Evolutionary conservation across 2,797 vertebrate species (phyloP).

Genomic region (Calcarius lapponicus): DNA sequence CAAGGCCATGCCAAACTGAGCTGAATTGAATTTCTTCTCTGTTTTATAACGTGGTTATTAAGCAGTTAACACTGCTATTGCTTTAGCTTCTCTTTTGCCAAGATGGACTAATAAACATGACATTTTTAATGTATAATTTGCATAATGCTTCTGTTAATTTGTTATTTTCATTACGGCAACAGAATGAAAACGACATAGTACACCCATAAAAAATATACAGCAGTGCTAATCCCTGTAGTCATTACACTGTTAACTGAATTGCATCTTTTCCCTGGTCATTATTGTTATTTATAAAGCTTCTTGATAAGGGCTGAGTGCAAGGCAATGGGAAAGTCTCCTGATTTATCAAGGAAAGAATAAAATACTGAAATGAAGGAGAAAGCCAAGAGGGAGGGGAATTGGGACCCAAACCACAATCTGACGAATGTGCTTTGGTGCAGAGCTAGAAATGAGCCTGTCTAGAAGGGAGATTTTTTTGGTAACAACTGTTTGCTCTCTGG

Average conservation of each 20-base stretch:
- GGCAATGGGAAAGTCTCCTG: neutral
- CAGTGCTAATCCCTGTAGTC: slow-evolving; percentile 28
- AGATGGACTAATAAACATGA: slow-evolving; percentile 60
- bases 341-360: slow-evolving; percentile 28
- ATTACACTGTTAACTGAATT: slow-evolving; percentile 35
- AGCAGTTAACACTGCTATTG: slow-evolving; percentile 39
- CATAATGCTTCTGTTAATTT: slow-evolving; percentile 70
- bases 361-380: neutral
- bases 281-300: slow-evolving; percentile 45
- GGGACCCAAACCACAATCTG: neutral
- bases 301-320: neutral
- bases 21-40: neutral
- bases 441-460: neutral
- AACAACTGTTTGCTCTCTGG: neutral
- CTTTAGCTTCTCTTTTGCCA: slow-evolving; percentile 32
- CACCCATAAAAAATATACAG: neutral
- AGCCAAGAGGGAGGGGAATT: neutral
- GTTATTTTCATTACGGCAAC: slow-evolving; percentile 66
- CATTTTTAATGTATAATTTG: slow-evolving; percentile 66
- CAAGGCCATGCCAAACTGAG: neutral
- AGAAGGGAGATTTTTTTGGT: neutral
- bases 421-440: neutral
- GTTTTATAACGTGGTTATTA: neutral
- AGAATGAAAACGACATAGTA: slow-evolving; percentile 62
- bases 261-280: slow-evolving; percentile 4